Conservation (phyloP, 2,888 invertebrate species). For the Malthinus seriepunctatus region DNA sequence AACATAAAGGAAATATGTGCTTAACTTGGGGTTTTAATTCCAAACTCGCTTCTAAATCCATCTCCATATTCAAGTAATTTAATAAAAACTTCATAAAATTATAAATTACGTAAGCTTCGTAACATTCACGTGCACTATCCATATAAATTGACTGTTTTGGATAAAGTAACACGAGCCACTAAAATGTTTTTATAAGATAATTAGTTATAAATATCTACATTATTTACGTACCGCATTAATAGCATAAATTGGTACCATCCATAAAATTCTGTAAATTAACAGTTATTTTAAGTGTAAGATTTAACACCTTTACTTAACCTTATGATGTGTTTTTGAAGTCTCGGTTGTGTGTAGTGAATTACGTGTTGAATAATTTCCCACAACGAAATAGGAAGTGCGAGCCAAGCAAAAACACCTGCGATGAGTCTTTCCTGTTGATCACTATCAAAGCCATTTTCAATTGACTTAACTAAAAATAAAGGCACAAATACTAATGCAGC, state of each 20-base stretch:
- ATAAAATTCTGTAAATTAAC: constrained; percentile 69
- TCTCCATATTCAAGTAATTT: constrained; percentile 85
- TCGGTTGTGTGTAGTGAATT: constrained; percentile 90
- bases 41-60: constrained; percentile 81
- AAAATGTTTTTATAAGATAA: constrained; percentile 33
- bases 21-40: constrained; percentile 83
- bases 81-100: constrained; percentile 95
- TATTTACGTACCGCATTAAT: constrained; percentile 79
- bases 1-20: constrained; percentile 91
- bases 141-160: constrained; percentile 89
- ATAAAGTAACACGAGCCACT: constrained; percentile 88
- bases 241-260: constrained; percentile 98
- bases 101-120: constrained; percentile 97
- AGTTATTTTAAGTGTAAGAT: constrained; percentile 8
- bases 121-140: constrained; percentile 92
- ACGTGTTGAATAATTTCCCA: constrained; percentile 96
- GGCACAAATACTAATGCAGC: constrained; percentile 85
- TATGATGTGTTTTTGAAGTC: constrained; percentile 91
- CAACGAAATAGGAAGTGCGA: constrained; percentile 89
- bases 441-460: constrained; percentile 76
- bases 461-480: constrained; percentile 77
- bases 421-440: constrained; percentile 81
- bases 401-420: constrained; percentile 88
- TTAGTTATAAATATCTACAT: not conserved
- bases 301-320: constrained; percentile 59